Evolutionary conservation across 2,113 vertebrate species (phyloP).

Genomic region (Eulemur rufifrons): DNA sequence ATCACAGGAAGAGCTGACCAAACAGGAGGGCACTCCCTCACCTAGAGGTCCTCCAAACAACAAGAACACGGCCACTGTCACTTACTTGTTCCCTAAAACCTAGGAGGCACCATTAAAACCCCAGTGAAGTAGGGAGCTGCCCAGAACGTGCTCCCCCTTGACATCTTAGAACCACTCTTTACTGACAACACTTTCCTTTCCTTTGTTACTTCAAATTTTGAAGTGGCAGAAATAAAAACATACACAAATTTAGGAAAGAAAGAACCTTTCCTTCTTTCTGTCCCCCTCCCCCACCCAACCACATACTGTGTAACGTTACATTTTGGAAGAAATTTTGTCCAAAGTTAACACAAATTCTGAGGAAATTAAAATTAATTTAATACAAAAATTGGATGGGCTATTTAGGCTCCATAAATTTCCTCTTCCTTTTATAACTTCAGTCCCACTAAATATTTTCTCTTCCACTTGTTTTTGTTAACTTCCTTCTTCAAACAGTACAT

Average conservation of each 20-base stretch:
- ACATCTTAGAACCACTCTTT: neutral
- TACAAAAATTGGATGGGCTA: neutral
- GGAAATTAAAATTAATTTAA: neutral
- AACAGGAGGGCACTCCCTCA: neutral
- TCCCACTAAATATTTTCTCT: neutral
- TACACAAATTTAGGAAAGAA: neutral
- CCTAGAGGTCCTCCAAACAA: neutral
- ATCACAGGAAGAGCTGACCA: neutral
- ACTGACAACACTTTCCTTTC: neutral
- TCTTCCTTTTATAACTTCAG: neutral
- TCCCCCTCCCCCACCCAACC: neutral
- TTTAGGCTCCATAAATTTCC: neutral
- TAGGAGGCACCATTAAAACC: neutral
- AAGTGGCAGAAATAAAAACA: neutral
- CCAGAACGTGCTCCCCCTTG: neutral
- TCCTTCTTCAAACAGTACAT: neutral
- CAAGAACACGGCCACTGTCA: neutral
- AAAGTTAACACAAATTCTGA: slow-evolving; percentile 32
- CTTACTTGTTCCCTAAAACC: neutral
- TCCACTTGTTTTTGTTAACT: neutral
- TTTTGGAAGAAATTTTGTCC: neutral
- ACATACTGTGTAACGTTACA: neutral
- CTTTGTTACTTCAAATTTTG: neutral
- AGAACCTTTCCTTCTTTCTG: neutral
- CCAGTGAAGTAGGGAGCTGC: neutral